Conservation (phyloP, 2,113 vertebrate species). For the Rhabdomys dilectus region DNA sequence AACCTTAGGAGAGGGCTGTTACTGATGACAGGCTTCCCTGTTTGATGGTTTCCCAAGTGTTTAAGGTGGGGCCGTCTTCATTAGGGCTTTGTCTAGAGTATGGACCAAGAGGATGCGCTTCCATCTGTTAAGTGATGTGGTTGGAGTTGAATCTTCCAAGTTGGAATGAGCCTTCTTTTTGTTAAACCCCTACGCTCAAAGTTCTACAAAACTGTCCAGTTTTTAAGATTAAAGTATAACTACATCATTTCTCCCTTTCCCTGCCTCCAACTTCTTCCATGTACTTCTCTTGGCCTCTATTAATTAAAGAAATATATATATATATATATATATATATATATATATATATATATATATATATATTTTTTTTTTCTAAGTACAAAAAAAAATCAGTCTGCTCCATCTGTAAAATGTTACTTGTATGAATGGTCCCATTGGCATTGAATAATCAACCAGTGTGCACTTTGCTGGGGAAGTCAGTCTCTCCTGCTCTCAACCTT, state of each 20-base stretch:
- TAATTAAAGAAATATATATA: neutral
- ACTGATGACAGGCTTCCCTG: neutral
- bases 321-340: neutral
- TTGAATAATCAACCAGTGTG: neutral
- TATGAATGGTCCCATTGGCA: neutral
- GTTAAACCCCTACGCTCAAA: neutral
- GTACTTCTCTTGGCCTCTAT: neutral
- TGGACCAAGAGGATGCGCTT: neutral
- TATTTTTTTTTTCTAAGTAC: neutral
- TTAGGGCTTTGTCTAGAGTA: neutral
- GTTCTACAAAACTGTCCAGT: neutral
- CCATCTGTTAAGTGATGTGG: neutral
- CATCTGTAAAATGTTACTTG: neutral
- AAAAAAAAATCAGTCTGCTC: neutral
- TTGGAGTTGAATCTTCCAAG: constrained; percentile 34
- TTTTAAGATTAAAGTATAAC: neutral
- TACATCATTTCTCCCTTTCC: neutral
- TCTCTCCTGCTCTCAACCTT: neutral
- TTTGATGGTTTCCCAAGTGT: neutral
- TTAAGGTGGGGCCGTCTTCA: neutral
- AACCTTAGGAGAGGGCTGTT: neutral
- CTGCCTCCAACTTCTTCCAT: neutral
- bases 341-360: neutral
- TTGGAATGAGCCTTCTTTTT: neutral
- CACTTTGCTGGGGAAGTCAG: neutral